Base-by-base conservation (phyloP, 2,113 vertebrate species). In the Neolamprologus toae region DNA sequence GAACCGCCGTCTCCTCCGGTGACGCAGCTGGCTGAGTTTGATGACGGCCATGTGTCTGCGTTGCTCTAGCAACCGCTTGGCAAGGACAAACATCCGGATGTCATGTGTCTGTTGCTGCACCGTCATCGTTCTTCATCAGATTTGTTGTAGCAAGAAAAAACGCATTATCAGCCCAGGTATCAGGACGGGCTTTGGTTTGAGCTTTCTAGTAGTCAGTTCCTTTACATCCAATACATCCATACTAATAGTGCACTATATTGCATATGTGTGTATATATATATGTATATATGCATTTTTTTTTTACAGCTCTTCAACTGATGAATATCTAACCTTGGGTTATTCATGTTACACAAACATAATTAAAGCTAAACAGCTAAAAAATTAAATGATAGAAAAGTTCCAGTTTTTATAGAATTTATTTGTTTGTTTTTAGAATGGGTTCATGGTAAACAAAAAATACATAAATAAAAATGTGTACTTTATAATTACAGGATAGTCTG, bases 71-170 rank as follows among this genome's bases (percentile, higher is more conserved):
- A 90, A 96, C 91, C 26, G 35, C 35, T 28, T 6, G 8, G 79
- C 79, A 42, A 84, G 85, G 88, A 90, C 90, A 96, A 95, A 96
- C 94, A 96, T 94, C 93, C 93, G 85, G 73, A 86, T 76, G n/a
- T n/a, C 78, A 28, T n/a, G 31, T 42, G 73, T 57, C 3, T 47
- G 71, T 76, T 26, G 5, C 57, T 23, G 79, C 21, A 4, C 7
- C 37, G 63, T 86, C 80, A 35, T 47, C 5, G 66, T 47, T 80
- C 63, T 61, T 66, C 21, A 35, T 81, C 81, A n/a, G 8, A 83
- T 73, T 37, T 80, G 53, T 35, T 57, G 9, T 16, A 68, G 81
- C 31, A 4, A 26, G 68, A 35, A 42, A 40, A 66, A 40, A 17
- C 17, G 21, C 21, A 81, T 35, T 9, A 71, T 54, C 13, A 35